These are phyloP conservation scores for Gouania willdenowi DNA, from an alignment of 2,797 vertebrate species.

Conservation along the genomic window DNA sequence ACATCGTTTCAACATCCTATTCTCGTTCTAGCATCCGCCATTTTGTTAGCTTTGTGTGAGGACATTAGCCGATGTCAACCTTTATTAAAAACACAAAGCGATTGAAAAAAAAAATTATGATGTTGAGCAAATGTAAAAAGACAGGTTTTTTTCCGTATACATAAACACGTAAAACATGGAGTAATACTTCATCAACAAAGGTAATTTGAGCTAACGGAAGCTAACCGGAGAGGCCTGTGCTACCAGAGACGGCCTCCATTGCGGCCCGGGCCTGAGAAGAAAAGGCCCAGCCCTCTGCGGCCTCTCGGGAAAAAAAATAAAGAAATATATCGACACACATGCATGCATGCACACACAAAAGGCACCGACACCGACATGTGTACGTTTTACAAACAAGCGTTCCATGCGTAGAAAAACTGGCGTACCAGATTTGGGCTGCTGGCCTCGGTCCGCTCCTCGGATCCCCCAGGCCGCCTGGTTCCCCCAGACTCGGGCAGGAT, in stretches of 20 bases:
- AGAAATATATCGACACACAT: slow-evolving; percentile 34
- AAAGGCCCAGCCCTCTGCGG: slow-evolving; percentile 68
- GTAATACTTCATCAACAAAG: too few species aligned
- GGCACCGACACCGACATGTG: slow-evolving; percentile 3
- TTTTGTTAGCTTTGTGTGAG: slow-evolving; percentile 66
- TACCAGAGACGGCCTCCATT: slow-evolving; percentile 53
- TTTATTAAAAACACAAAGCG: not conserved
- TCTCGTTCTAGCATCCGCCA: slow-evolving; percentile 61
- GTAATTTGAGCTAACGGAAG: too few species aligned
- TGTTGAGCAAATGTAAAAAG: too few species aligned
- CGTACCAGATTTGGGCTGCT: slow-evolving; percentile 73
- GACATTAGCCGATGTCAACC: slow-evolving; percentile 34
- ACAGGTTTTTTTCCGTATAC: too few species aligned
- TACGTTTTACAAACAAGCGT: too few species aligned
- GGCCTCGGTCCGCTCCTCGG: slow-evolving; percentile 72
- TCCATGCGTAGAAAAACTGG: slow-evolving; percentile 17
- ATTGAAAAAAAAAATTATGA: too few species aligned
- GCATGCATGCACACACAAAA: slow-evolving; percentile 48
- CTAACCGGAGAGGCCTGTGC: slow-evolving; percentile 45
- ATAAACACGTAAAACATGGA: too few species aligned
- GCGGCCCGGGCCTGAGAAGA: slow-evolving; percentile 64
- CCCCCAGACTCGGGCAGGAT: slow-evolving; percentile 79
- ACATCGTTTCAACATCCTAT: slow-evolving; percentile 26
- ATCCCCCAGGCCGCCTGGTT: slow-evolving; percentile 76
- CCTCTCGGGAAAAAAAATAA: slow-evolving; percentile 51